Base-by-base conservation (phyloP, 2,888 invertebrate species). In the Eumacrocentrus americanus region DNA sequence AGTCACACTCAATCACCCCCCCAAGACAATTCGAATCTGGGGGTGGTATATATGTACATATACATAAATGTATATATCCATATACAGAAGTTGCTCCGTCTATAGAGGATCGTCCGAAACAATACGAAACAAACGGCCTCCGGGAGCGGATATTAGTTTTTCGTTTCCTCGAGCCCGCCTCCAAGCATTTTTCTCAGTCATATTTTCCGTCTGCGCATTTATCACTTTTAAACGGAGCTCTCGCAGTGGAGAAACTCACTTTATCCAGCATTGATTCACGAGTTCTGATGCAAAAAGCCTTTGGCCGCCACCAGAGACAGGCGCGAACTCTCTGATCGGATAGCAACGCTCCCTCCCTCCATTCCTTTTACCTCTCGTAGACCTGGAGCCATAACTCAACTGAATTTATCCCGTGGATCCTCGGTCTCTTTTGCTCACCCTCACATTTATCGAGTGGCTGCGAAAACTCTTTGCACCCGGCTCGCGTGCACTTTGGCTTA, bases 141-240 rank as follows among this genome's bases (percentile, higher is more conserved):
- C 74, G 71, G 73, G 73, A 74, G 72, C 79, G 80, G 80, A 80
- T 80, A 80, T 80, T 80, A 80, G 78, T 80, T 80, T 80, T 80
- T 79, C 79, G 79, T 78, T 78, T 78, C 67, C 71, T 75, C 72
- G 62, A 69, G 66, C 62, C 69, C 72, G 60, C 38, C 51, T 29
- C 55, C 48, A 63, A 64, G 64, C 74, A 77, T 78, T 79, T 79
- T 76, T 79, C 79, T 77, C 78, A 77, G 77, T 75, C 77, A 78
- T 77, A 79, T 80, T 77, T 75, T 71, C 70, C 67, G 62, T 63
- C 70, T 63, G 69, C 68, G 75, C 79, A 80, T 80, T 80, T 80
- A 80, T 80, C 80, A 80, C 74, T 76, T 76, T 76, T 75, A 74
- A 78, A 76, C 72, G 72, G 71, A 70, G 67, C 67, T 58, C 66